Base-by-base conservation (phyloP, 2,888 invertebrate species). In the Acronicta leporina region DNA sequence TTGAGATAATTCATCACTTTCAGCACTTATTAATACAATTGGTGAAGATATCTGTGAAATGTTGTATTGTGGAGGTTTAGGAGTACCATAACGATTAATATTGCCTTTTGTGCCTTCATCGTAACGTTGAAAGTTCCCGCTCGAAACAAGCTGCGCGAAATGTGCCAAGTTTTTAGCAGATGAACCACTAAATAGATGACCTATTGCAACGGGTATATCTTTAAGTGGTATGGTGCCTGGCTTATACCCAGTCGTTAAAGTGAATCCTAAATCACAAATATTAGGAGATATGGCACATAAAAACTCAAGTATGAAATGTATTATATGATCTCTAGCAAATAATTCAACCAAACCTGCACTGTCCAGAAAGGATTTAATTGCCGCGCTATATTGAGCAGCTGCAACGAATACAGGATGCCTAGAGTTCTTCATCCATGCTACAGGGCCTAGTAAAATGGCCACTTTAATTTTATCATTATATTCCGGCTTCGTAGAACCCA, bases 1-100 rank as follows among this genome's bases (percentile, higher is more conserved):
- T 20, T 94, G 87, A 3, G 97, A 95, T 5, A 97, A 77, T 93
- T 95, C 95, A 84, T 97, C 97, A 57, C 95, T 96, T 51, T 77
- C 51, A 2, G 85, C 90, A 62, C 83, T 84, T 38, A 94, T 81
- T n/a, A 95, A 68, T 0, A 91, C 81, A 2, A 92, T 82, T 1
- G 94, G 92, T 1, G 93, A 86, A 2, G 85, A 82, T 13, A 92
- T 77, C 33, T 68, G 73, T 2, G 88, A 84, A 0, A 94, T 56
- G 40, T 94, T 84, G 67, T 94, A 95, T 38, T 80, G 73, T 10
- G 94, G 92, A n/a, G 94, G 87, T 4, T 62, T 80, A 0, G 68
- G 27, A 25, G 75, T 72, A 0, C 91, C 90, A 63, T 95, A 95
- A 40, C 83, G 83, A 57, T 76, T 71, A 1, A 90, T 53, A 68